Base-by-base conservation (phyloP, 1,140 invertebrate species). In the Saxidomus purpurata region DNA sequence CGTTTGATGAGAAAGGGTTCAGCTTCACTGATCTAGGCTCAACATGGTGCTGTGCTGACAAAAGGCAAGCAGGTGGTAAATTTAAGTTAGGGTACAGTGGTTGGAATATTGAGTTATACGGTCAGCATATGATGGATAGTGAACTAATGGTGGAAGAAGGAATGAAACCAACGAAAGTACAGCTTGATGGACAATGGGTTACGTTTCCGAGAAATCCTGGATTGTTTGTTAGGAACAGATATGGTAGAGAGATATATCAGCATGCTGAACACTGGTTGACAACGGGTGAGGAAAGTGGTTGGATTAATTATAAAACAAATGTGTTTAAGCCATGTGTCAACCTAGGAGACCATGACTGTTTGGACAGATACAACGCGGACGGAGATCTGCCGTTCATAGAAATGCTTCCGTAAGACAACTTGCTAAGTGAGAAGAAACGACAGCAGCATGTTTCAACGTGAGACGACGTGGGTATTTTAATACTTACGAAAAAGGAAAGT, bases 151-250 rank as follows among this genome's bases (percentile, higher is more conserved):
- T 61, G 1, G 38, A 17, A 25, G 38, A 83, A 11, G 80, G 86
- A 11, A 52, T 90, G 8, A 84, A 79, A 13, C 94, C 94, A n/a
- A 95, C 94, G 0, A 80, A 90, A 34, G 90, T 94, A 6, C 40
- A 91, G 38, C 59, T 95, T 1, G 82, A 92, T 74, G 92, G 93
- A 15, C 67, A 87, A 4, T 94, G 94, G 94, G 89, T 94, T 6
- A 85, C 86, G n/a, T 90, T 85, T 1, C 93, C 91, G 15, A 74
- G 90, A 55, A 95, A 94, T 79, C 95, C 95, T 47, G 95, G 95
- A 25, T 87, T 93, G 13, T 94, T 93, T 91, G 93, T 92, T 19
- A 88, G 95, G 25, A 94, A 94, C 85, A 90, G 93, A 40, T 94
- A 93, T 40, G 95, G 94, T 3, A 79, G 61, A 61, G 90, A 92